phyloP scores from a whole-genome alignment of 2,113 vertebrate species.

The Phrynocephalus versicolor region DNA sequence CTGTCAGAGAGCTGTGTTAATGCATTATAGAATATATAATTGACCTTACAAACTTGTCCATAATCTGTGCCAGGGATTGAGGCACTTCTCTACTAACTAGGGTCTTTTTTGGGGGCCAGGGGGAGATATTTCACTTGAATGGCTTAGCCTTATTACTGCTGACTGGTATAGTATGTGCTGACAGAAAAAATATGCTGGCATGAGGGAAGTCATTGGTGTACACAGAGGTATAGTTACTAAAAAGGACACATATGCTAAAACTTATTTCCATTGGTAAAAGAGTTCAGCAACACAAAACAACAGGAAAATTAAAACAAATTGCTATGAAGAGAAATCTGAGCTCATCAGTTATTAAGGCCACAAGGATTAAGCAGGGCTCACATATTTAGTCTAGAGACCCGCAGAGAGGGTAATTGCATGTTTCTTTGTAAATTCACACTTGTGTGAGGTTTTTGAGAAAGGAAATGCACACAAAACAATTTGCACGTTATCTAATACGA shows the following conservation, averaged over 20 bases:
- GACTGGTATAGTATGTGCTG: background rate
- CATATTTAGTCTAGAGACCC: no score
- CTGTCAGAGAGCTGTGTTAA: background rate
- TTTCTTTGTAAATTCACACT: no score
- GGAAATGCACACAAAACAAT: no score
- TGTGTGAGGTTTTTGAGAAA: no score
- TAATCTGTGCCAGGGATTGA: background rate
- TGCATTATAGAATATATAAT: background rate
- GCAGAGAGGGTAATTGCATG: no score
- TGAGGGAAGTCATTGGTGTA: background rate
- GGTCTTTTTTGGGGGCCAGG: no score
- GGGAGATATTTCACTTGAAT: no score
- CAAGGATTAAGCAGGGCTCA: no score
- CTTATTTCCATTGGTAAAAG: background rate
- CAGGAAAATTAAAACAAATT: background rate
- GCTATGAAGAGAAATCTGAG: background rate
- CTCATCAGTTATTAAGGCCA: background rate
- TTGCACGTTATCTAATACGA: no score
- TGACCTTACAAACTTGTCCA: background rate
- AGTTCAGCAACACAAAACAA: background rate
- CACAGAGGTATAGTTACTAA: background rate
- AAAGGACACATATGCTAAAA: background rate
- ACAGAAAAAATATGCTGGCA: background rate
- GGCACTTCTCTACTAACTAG: background rate
- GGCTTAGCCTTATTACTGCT: background rate